Conservation (phyloP, 2,888 invertebrate genomes). For the Tenthredo notha region DNA sequence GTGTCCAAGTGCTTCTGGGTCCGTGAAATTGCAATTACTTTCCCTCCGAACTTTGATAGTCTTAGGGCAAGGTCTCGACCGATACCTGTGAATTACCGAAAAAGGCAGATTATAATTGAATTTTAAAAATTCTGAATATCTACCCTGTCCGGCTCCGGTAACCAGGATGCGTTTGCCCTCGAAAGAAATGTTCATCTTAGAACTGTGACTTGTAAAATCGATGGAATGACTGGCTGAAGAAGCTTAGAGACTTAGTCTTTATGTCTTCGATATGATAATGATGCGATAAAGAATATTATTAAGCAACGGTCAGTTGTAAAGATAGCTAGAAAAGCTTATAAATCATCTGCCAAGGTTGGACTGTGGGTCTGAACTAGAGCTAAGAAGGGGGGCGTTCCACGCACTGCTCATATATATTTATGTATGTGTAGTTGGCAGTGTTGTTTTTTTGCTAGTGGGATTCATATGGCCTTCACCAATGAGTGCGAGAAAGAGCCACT, state of each 20-base stretch:
- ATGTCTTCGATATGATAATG: background rate
- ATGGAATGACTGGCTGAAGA: background rate
- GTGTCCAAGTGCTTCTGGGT: conserved; percentile 84
- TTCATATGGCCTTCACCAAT: background rate
- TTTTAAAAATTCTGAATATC: background rate
- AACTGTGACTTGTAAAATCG: background rate
- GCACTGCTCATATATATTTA: background rate
- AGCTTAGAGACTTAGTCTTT: background rate
- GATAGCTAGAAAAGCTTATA: conserved; percentile 7
- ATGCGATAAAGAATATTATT: background rate
- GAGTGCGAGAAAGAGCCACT: background rate
- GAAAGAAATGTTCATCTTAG: conserved; percentile 85
- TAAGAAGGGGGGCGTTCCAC: background rate
- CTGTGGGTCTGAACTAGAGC: background rate
- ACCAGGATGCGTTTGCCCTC: conserved; percentile 90
- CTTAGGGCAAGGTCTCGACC: conserved; percentile 87
- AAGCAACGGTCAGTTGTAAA: background rate
- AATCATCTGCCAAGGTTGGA: background rate
- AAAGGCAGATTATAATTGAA: background rate
- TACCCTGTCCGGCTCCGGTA: conserved; percentile 92
- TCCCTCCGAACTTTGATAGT: conserved; percentile 85
- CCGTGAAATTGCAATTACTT: conserved; percentile 89
- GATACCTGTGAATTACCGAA: conserved; percentile 78
- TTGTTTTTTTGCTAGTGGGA: background rate
- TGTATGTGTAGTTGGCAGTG: background rate